These are phyloP conservation scores for Archocentrus centrarchus DNA, from an alignment of 2,113 vertebrate genomes.

Conservation along the genomic window DNA sequence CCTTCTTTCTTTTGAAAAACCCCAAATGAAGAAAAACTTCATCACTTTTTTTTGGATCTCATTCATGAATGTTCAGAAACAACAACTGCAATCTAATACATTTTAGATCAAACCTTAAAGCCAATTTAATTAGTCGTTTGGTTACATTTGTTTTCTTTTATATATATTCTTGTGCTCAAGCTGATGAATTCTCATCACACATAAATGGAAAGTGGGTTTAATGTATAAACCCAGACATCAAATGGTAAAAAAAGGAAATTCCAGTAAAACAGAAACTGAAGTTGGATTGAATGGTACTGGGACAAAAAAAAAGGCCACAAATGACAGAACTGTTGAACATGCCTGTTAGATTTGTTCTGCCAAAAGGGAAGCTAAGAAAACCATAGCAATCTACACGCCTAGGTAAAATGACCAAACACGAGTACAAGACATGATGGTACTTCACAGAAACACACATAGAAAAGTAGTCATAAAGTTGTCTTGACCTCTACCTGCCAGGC, in stretches of 20 bases:
- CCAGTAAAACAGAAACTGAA: neutral
- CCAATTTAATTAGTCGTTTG: constrained; percentile 32
- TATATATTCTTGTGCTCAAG: neutral
- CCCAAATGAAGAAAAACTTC: neutral
- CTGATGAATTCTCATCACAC: constrained; percentile 15
- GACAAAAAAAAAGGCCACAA: neutral
- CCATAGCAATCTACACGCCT: neutral
- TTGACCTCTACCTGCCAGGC: constrained; percentile 90
- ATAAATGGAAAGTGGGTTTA: constrained; percentile 1
- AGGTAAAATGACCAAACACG: neutral
- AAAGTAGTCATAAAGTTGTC: constrained; percentile 30
- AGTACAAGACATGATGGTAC: neutral
- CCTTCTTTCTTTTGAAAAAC: neutral
- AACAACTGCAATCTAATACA: constrained; percentile 20
- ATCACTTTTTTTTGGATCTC: neutral
- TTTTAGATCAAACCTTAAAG: constrained; percentile 27
- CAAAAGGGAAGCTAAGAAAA: neutral
- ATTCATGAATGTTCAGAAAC: neutral
- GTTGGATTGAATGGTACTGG: neutral
- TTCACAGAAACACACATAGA: constrained; percentile 25
- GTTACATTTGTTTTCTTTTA: constrained; percentile 35
- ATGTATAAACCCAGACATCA: neutral
- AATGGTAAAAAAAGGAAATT: neutral
- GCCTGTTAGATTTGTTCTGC: too few relatives aligned
- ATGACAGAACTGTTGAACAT: too few relatives aligned